Conservation (phyloP, 2,797 vertebrate species). For the Notolabrus celidotus region DNA sequence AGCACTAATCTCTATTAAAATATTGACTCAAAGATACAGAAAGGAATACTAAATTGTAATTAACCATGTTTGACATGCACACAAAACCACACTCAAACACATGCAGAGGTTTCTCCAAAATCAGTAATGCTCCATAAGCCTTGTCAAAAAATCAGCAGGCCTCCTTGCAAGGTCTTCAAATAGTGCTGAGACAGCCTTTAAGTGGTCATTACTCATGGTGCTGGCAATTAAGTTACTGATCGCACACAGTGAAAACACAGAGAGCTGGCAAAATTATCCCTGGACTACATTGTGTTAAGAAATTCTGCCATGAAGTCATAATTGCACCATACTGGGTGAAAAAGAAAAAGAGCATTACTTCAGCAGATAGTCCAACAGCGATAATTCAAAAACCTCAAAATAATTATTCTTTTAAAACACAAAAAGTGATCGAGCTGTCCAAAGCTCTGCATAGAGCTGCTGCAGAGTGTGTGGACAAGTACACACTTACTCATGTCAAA, state of each 20-base stretch:
- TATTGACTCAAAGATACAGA: background rate
- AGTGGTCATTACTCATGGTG: conserved; percentile 40
- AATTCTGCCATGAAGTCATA: conserved; percentile 11
- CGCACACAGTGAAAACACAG: conserved; percentile 20
- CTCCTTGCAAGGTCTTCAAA: conserved; percentile 6
- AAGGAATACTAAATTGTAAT: background rate
- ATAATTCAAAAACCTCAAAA: background rate
- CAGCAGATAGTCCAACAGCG: background rate
- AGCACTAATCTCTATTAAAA: background rate
- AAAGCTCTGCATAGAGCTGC: background rate
- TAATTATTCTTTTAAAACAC: background rate
- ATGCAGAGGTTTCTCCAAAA: background rate
- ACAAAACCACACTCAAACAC: background rate
- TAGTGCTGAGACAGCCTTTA: background rate
- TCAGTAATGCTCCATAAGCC: background rate
- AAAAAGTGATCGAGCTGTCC: background rate
- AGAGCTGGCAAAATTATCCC: conserved; percentile 19
- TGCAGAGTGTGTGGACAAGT: background rate
- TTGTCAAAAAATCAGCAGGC: conserved; percentile 33
- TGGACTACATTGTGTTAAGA: background rate
- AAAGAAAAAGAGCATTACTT: conserved; percentile 17
- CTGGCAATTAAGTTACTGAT: conserved; percentile 32
- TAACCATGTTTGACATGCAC: background rate
- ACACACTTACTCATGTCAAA: background rate
- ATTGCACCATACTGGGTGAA: conserved; percentile 18